Evolutionary conservation across 2,888 invertebrate genomes (phyloP).

Genomic region (Gasteruption jaculator): DNA sequence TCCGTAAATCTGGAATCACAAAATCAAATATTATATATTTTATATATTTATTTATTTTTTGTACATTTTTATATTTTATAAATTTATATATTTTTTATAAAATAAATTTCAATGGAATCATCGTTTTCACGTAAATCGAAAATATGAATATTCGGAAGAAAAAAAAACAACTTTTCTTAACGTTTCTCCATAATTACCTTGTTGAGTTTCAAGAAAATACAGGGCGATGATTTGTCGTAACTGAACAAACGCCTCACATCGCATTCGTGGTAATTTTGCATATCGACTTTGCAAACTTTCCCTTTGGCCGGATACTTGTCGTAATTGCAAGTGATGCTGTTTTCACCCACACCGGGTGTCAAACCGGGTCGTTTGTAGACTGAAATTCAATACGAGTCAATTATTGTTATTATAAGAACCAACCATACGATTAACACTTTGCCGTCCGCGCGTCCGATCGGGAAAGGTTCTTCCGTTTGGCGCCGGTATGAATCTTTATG

Average conservation of each 20-base stretch:
- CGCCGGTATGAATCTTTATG: no score
- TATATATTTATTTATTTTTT: no score
- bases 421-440: no score
- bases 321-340: constrained; percentile 73
- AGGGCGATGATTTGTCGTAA: constrained; percentile 88
- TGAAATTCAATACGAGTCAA: no score
- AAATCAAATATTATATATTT: no score
- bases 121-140: no score
- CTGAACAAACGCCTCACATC: constrained; percentile 81
- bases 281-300: constrained; percentile 84
- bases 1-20: constrained; percentile 65
- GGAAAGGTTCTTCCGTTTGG: no score
- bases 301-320: constrained; percentile 66
- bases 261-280: constrained; percentile 76
- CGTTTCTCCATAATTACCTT: constrained; percentile 57
- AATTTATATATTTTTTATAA: no score
- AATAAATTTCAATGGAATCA: no score
- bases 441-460: no score
- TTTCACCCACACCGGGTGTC: constrained; percentile 69
- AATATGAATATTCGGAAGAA: background rate
- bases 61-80: no score
- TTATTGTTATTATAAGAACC: no score
- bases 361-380: constrained; percentile 71
- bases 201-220: constrained; percentile 92
- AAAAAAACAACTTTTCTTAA: background rate